A percentile compares a stretch with the other conserved stretches of the same genome.
Evolutionary conservation across 1,140 invertebrate genomes (phyloP).

Genomic region (Lepeophtheirus salmonis): DNA sequence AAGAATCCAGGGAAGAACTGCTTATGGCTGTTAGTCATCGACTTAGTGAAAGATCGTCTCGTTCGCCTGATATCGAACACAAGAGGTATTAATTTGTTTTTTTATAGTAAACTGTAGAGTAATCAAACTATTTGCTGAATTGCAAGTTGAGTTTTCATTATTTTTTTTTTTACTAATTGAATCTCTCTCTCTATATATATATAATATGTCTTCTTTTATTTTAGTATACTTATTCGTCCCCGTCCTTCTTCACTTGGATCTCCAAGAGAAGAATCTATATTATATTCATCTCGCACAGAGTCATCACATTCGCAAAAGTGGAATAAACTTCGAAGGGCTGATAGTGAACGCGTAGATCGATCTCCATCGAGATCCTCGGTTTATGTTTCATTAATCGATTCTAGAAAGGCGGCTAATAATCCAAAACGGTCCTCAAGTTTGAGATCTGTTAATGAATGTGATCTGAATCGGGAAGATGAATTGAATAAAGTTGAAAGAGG

Average conservation of each 20-base stretch:
- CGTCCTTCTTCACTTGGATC: background rate
- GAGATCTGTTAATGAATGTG: background rate
- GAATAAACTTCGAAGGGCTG: background rate
- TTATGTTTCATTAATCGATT: background rate
- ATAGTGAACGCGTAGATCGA: background rate
- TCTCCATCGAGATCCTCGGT: background rate
- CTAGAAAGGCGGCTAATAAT: background rate
- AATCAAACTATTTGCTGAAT: too few species aligned
- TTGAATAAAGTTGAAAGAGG: background rate
- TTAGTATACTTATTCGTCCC: background rate
- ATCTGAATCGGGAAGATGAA: background rate
- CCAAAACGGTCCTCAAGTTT: background rate
- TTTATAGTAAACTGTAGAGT: too few species aligned
- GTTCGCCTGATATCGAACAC: background rate
- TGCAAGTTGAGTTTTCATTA: too few species aligned
- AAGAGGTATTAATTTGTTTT: too few species aligned
- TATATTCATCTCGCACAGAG: background rate
- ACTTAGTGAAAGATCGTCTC: background rate
- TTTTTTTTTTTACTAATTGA: too few species aligned
- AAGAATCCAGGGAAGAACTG: conserved; percentile 16
- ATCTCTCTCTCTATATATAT: too few species aligned
- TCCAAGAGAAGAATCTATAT: background rate
- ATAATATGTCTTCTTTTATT: too few species aligned
- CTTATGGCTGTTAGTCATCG: background rate
- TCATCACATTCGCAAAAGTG: background rate